A percentile compares a stretch with the other conserved stretches of the same genome.
Conservation (phyloP, 2,888 invertebrate species). For the Lochmaea capreae region DNA sequence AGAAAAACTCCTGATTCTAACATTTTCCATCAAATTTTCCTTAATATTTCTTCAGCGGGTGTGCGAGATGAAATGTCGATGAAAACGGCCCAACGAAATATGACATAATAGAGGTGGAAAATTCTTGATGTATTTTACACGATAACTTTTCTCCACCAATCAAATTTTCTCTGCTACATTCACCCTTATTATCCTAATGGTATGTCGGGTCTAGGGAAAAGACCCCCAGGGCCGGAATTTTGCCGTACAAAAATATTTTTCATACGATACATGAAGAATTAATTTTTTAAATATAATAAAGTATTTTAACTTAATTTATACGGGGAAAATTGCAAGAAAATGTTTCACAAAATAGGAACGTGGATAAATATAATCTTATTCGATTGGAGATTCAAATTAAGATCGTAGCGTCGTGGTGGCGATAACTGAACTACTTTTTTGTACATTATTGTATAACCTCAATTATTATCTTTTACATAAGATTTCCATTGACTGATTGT, state of each 20-base stretch:
- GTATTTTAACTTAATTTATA: background rate
- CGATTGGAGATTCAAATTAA: too few relatives aligned
- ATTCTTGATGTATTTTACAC: constrained; percentile 34
- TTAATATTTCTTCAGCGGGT: constrained; percentile 25
- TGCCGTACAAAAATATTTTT: background rate
- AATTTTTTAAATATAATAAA: background rate
- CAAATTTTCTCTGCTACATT: constrained; percentile 32
- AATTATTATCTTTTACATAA: too few relatives aligned
- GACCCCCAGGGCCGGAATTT: background rate
- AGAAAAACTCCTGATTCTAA: constrained; percentile 16
- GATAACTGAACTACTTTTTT: too few relatives aligned
- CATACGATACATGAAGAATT: background rate
- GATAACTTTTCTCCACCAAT: constrained; percentile 36
- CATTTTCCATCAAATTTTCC: constrained; percentile 22
- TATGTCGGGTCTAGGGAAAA: constrained; percentile 20
- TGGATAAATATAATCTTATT: too few relatives aligned
- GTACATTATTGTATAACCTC: too few relatives aligned
- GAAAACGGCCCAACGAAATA: constrained; percentile 27
- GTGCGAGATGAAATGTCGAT: constrained; percentile 31
- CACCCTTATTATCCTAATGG: constrained; percentile 35
- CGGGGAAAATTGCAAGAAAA: too few relatives aligned
- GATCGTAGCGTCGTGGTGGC: too few relatives aligned
- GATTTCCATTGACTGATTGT: too few relatives aligned
- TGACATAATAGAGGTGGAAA: constrained; percentile 32
- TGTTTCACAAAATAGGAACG: too few relatives aligned